phyloP scores from a whole-genome alignment of 2,797 vertebrate species.

The Anabas testudineus region DNA sequence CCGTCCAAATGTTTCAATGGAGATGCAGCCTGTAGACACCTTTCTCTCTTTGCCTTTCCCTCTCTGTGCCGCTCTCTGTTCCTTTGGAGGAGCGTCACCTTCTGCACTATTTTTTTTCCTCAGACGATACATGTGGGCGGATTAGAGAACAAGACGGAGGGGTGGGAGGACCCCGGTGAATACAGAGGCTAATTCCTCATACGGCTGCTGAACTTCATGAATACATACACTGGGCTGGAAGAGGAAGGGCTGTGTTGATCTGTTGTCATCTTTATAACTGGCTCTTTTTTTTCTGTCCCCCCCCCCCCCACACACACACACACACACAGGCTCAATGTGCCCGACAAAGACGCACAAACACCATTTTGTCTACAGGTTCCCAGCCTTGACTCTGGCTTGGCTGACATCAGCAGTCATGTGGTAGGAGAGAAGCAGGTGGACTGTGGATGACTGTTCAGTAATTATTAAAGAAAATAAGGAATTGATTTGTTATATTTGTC shows the following conservation, averaged over 20 bases:
- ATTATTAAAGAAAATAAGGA: no score
- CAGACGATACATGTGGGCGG: constrained; percentile 85
- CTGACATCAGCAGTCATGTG: constrained; percentile 79
- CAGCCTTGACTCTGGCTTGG: constrained; percentile 62
- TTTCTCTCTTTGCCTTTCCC: constrained; percentile 41
- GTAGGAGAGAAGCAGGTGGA: constrained; percentile 61
- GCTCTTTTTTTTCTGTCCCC: background rate
- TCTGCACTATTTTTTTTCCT: constrained; percentile 76
- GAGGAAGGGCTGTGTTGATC: constrained; percentile 24
- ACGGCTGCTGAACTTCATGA: constrained; percentile 64
- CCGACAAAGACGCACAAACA: constrained; percentile 72
- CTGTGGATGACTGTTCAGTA: no score
- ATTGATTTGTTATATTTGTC: no score
- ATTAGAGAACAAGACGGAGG: constrained; percentile 76
- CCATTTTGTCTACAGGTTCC: constrained; percentile 82
- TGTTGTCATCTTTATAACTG: constrained; percentile 43
- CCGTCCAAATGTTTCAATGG: constrained; percentile 73
- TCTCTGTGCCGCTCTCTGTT: constrained; percentile 63
- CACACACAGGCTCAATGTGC: constrained; percentile 63
- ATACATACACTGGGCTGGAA: constrained; percentile 26
- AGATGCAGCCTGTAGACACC: constrained; percentile 79
- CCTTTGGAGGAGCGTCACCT: constrained; percentile 80
- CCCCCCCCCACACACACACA: no score
- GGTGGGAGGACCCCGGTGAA: constrained; percentile 78
- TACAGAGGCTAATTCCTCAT: constrained; percentile 73